Conservation (phyloP, 1,140 invertebrate genomes). For the Bombus waltoni region DNA sequence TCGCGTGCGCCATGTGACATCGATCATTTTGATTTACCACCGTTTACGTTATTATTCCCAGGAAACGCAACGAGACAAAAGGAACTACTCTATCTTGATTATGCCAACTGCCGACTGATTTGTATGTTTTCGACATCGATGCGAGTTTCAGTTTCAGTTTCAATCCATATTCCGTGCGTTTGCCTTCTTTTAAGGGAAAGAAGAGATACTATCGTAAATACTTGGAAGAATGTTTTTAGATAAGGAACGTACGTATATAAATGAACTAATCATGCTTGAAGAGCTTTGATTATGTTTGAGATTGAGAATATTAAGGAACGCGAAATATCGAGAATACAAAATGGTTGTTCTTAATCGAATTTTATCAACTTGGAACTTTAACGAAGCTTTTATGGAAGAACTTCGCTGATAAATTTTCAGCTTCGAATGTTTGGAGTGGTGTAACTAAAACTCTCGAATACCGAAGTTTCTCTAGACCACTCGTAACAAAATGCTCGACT, state of each 20-base stretch:
- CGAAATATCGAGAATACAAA: too few relatives aligned
- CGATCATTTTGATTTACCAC: constrained; percentile 68
- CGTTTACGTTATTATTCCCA: constrained; percentile 60
- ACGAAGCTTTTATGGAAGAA: too few relatives aligned
- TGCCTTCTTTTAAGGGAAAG: background rate
- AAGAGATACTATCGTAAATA: background rate
- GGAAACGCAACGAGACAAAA: constrained; percentile 46
- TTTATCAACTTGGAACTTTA: too few relatives aligned
- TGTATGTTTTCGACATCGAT: constrained; percentile 10
- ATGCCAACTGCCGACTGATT: background rate
- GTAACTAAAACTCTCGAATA: too few relatives aligned
- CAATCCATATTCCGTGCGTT: background rate
- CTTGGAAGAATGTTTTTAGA: too few relatives aligned
- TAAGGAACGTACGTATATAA: background rate
- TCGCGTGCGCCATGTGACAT: constrained; percentile 64
- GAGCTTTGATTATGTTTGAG: background rate
- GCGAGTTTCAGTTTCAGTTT: background rate
- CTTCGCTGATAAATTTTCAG: too few relatives aligned
- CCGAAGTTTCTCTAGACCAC: too few relatives aligned
- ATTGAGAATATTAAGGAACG: too few relatives aligned
- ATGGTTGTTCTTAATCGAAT: too few relatives aligned
- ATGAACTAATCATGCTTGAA: background rate
- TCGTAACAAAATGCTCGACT: too few relatives aligned
- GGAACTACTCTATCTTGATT: constrained; percentile 44
- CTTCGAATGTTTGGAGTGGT: too few relatives aligned